A percentile compares a stretch with the other conserved stretches of the same genome.
Conservation (phyloP, 2,888 invertebrate genomes). For the Chydorus sphaericus region DNA sequence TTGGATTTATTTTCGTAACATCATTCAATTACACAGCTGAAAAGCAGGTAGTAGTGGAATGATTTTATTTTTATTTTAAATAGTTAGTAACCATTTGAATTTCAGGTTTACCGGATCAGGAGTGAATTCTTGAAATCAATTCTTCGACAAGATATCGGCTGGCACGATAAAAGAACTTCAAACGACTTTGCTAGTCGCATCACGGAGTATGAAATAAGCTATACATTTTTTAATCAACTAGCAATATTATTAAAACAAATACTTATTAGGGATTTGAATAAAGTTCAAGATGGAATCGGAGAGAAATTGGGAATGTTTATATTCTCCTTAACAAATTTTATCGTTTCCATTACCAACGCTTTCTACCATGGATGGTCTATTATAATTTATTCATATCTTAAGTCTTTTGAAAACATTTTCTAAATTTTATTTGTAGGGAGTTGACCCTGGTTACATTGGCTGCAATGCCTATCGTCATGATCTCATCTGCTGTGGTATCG, state of each 20-base stretch:
- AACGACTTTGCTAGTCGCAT: constrained; percentile 58
- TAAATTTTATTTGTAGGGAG: background rate
- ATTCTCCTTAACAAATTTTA: constrained; percentile 26
- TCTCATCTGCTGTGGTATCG: constrained; percentile 34
- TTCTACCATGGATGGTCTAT: constrained; percentile 34
- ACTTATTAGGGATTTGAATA: constrained; percentile 17
- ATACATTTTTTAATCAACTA: background rate
- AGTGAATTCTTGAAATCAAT: constrained; percentile 48
- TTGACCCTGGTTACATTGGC: background rate
- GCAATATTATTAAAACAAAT: background rate
- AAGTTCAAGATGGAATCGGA: constrained; percentile 30
- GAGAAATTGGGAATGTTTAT: constrained; percentile 30
- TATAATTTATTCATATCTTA: constrained; percentile 22
- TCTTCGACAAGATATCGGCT: constrained; percentile 55
- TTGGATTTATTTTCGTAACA: too few species aligned
- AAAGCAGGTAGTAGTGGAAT: too few species aligned
- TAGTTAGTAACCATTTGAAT: too few species aligned
- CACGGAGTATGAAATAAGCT: constrained; percentile 41
- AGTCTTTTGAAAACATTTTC: background rate
- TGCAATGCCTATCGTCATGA: constrained; percentile 30
- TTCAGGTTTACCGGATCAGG: constrained; percentile 42
- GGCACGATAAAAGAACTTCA: constrained; percentile 54
- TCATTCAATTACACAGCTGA: too few species aligned
- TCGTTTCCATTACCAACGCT: constrained; percentile 27
- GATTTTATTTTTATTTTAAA: too few species aligned